Evolutionary conservation across 2,888 invertebrate species (phyloP), one percentile per base, ranked within the genome.

Genomic region (Acrobasis consociella): DNA sequence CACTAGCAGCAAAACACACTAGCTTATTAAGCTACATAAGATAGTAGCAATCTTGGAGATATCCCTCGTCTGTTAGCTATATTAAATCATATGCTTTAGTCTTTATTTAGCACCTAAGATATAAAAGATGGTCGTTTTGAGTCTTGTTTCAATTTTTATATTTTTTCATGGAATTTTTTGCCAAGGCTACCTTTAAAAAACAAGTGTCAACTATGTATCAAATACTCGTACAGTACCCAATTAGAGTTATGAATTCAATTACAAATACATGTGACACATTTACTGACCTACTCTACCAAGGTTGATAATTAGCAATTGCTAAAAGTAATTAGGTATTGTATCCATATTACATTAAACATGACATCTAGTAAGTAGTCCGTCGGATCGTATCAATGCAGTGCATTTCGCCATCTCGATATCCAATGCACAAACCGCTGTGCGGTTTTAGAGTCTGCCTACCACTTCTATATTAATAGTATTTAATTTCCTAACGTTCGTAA

Each of bases 401-500:
- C 68, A 68, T 90, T 90, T 77, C 86, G 73, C 81, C 83, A 86
- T 76, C 62, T 65, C 71, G 70, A 80, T 86, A 88, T 88, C 84
- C 68, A 82, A 85, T 86, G 75, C 80, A 80, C 80, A 74, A 78
- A 89, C 89, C 89, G 81, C 90, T 88, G 69, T 67, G 80, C 69
- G 83, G 83, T 85, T 72, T 75, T 72, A 64, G 65, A 67, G 38
- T 13, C 56, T 8, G 56, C 42, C 56, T 8, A 39, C 42, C 42
- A 22, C 42, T 56, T 71, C 72, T 70, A 71, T 76, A 75, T 80
- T 75, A 65, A 69, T 65, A 60, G 78, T 84, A 77, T 88, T 82
- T 75, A 77, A 78, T 89, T 89, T 86, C 89, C 70, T 76, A 83
- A 86, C 83, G 77, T 71, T 75, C 64, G 88, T 83, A 87, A 87